Base-by-base conservation (phyloP, 1,140 invertebrate genomes). In the Cyrtorhinus lividipennis region DNA sequence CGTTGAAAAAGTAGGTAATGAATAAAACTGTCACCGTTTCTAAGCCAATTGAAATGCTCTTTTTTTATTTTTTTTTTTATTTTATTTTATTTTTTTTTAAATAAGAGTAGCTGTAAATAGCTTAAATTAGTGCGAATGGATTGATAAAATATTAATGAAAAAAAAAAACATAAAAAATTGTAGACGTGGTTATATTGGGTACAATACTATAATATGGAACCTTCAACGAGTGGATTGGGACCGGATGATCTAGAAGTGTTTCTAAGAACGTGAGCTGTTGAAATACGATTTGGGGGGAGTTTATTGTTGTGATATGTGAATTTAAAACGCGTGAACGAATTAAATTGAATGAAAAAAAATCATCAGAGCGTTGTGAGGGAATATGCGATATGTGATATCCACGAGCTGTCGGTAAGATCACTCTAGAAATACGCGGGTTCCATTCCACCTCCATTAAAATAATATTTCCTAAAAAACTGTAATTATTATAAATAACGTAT, bases 61-160 rank as follows among this genome's bases (percentile, higher is more conserved):
- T 62, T 18, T 15, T 26, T 62, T 10, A 22, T 20, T 13, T 5
- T n/a, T n/a, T n/a, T n/a, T n/a, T n/a, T n/a, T n/a, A n/a, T n/a
- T n/a, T n/a, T n/a, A n/a, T n/a, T n/a, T n/a, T n/a, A n/a, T n/a
- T n/a, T n/a, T n/a, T n/a, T n/a, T n/a, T n/a, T n/a, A n/a, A 38
- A 44, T 22, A n/a, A 53, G 56, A 48, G 45, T 53, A 24, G 61
- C 61, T 62, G 61, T 62, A 62, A 62, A 62, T 62, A 62, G 61
- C 61, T 56, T 62, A 26, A 24, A 25, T 53, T 45, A 10, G 24
- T 25, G 46, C 25, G 24, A 61, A 56, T 24, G 48, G n/a, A 27
- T 30, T 62, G 61, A 22, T 62, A 23, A 56, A 53, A 25, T 48
- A 48, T 53, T 62, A 26, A 24, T 62, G 23, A 56, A 56, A 24